Evolutionary conservation across 2,797 vertebrate species (phyloP).

Genomic region (Merluccius polli): DNA sequence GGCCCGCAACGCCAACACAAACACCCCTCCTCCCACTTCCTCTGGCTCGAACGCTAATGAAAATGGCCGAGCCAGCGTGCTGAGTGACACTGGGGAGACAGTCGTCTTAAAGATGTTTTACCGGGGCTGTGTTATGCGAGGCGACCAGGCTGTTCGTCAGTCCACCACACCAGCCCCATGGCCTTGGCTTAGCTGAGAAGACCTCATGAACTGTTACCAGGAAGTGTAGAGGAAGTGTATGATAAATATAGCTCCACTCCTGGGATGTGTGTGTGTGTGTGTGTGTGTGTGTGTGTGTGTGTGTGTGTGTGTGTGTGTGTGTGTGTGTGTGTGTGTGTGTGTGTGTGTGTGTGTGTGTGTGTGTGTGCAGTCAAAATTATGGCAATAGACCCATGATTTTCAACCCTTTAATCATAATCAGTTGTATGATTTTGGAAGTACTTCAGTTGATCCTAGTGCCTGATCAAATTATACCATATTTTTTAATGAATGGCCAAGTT

Average conservation of each 20-base stretch:
- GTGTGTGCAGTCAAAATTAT: constrained; percentile 17
- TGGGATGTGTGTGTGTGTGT: constrained; percentile 1
- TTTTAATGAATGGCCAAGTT: constrained; percentile 12
- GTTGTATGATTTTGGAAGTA: neutral
- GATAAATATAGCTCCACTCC: neutral
- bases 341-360: neutral
- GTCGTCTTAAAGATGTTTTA: constrained; percentile 8
- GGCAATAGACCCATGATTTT: constrained; percentile 26
- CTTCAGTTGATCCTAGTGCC: constrained; percentile 1
- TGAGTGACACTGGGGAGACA: constrained; percentile 11
- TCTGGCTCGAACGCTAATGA: constrained; percentile 6
- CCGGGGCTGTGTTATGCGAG: neutral
- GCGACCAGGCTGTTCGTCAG: constrained; percentile 9
- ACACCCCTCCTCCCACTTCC: constrained; percentile 18
- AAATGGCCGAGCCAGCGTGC: constrained; percentile 1
- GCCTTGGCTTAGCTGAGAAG: neutral
- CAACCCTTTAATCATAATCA: constrained; percentile 22
- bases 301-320: constrained; percentile 1
- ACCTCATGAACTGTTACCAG: constrained; percentile 15
- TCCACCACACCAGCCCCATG: neutral
- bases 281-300: constrained; percentile 4
- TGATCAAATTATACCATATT: constrained; percentile 2
- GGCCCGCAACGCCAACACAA: constrained; percentile 28
- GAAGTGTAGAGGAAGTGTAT: neutral
- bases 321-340: neutral